A percentile compares a stretch with the other conserved stretches of the same genome.
Conservation (phyloP, 2,888 invertebrate genomes). For the Ophraella communa region DNA sequence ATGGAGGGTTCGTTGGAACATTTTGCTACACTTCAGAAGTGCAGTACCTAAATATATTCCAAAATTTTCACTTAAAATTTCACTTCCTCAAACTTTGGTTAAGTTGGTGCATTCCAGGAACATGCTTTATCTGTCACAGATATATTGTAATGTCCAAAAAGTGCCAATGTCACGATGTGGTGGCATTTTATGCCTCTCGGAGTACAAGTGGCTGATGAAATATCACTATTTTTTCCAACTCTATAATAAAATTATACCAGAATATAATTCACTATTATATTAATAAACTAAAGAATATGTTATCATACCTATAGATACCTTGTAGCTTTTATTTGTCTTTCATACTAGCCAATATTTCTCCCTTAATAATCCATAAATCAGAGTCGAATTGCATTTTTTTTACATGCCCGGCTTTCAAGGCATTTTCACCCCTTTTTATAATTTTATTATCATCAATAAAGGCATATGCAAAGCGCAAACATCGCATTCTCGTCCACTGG, state of each 20-base stretch:
- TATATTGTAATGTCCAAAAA: conserved; percentile 32
- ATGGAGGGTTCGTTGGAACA: too few relatives aligned
- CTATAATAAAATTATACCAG: neutral
- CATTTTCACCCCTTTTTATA: neutral
- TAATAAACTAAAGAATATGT: neutral
- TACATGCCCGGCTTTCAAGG: neutral
- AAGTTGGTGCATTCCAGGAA: conserved; percentile 13
- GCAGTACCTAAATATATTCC: too few relatives aligned
- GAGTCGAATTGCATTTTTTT: neutral
- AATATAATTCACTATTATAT: neutral
- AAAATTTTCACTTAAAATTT: too few relatives aligned
- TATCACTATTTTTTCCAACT: neutral
- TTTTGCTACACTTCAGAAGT: too few relatives aligned
- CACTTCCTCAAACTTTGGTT: neutral
- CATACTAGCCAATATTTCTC: too few relatives aligned
- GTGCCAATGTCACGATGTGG: conserved; percentile 28
- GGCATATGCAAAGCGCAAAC: neutral
- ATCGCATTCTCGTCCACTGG: too few relatives aligned
- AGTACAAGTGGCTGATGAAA: neutral
- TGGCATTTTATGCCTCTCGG: conserved; percentile 35
- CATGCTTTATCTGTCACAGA: conserved; percentile 23
- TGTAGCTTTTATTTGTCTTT: neutral
- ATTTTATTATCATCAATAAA: neutral
- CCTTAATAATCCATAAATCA: too few relatives aligned
- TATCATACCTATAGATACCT: neutral